phyloP scores from a whole-genome alignment of 2,888 invertebrate species.

The Laspeyria flexula region DNA sequence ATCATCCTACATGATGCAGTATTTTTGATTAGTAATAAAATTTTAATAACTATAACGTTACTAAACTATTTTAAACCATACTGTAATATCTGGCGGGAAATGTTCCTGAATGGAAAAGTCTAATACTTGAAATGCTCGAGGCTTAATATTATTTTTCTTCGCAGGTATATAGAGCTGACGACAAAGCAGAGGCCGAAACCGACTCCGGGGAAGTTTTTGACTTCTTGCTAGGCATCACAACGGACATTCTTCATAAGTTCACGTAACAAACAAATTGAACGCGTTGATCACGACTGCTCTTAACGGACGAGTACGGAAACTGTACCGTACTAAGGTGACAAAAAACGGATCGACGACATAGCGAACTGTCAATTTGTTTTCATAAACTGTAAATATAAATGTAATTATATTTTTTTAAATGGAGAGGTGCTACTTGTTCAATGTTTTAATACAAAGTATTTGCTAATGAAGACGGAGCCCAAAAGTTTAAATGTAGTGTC shows the following conservation, averaged over 20 bases:
- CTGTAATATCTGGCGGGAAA: too few relatives aligned
- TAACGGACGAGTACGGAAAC: slow-evolving; percentile 13
- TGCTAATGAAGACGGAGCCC: slow-evolving; percentile 12
- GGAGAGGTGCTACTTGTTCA: slow-evolving; percentile 39
- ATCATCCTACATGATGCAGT: too few relatives aligned
- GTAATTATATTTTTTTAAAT: slow-evolving; percentile 22
- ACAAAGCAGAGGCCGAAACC: slow-evolving; percentile 51
- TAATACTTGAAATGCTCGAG: too few relatives aligned
- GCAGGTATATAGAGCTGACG: slow-evolving; percentile 55
- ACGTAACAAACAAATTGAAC: slow-evolving; percentile 48
- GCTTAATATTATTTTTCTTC: too few relatives aligned
- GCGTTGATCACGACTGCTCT: slow-evolving; percentile 18
- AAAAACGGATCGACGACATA: slow-evolving; percentile 15
- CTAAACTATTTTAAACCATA: too few relatives aligned
- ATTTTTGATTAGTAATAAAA: too few relatives aligned
- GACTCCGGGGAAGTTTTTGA: slow-evolving; percentile 72
- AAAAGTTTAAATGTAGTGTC: too few relatives aligned
- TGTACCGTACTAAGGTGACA: slow-evolving; percentile 5
- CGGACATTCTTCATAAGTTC: slow-evolving; percentile 75
- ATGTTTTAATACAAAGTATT: slow-evolving; percentile 18
- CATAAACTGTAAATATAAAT: slow-evolving; percentile 28
- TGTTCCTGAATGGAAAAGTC: neutral
- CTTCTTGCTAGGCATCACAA: slow-evolving; percentile 75
- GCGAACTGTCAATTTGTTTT: slow-evolving; percentile 15
- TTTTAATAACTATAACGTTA: too few relatives aligned